phyloP scores from a whole-genome alignment of 1,140 invertebrate genomes.

The Cephus cinctus region DNA sequence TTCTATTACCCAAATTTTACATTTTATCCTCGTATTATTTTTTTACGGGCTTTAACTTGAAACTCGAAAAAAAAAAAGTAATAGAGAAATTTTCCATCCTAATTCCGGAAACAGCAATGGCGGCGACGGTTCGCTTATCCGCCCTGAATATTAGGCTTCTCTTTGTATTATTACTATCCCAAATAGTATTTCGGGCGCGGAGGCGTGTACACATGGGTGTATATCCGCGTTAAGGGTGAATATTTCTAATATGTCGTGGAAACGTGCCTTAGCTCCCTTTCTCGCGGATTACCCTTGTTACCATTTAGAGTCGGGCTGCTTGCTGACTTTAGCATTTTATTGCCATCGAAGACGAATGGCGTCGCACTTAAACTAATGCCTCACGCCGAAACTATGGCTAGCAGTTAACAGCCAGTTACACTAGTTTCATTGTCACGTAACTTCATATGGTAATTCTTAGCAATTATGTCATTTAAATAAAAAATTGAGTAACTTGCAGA shows the following conservation, averaged over 20 bases:
- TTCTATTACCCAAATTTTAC: neutral
- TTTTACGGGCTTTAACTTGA: neutral
- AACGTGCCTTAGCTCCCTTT: neutral
- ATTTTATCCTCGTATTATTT: neutral
- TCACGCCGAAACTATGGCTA: too few relatives aligned
- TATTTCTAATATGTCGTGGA: neutral
- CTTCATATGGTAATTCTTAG: too few relatives aligned
- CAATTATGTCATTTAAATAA: too few relatives aligned
- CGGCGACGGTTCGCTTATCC: neutral
- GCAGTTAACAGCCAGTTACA: too few relatives aligned
- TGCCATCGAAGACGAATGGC: neutral
- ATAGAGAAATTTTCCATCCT: neutral
- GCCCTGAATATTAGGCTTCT: too few relatives aligned
- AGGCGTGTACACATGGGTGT: neutral
- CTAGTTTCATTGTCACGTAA: too few relatives aligned
- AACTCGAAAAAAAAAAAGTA: too few relatives aligned
- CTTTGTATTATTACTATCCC: too few relatives aligned
- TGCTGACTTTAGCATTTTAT: conserved; percentile 3
- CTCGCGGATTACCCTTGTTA: conserved; percentile 1
- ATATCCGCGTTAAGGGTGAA: neutral
- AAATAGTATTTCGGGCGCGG: too few relatives aligned
- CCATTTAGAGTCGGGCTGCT: neutral
- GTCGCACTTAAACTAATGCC: too few relatives aligned
- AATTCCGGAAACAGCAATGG: neutral
- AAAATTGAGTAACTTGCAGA: too few relatives aligned